A percentile compares a stretch with the other conserved stretches of the same genome.
phyloP scores from a whole-genome alignment of 2,888 invertebrate genomes.

The Notodonta ziczac region DNA sequence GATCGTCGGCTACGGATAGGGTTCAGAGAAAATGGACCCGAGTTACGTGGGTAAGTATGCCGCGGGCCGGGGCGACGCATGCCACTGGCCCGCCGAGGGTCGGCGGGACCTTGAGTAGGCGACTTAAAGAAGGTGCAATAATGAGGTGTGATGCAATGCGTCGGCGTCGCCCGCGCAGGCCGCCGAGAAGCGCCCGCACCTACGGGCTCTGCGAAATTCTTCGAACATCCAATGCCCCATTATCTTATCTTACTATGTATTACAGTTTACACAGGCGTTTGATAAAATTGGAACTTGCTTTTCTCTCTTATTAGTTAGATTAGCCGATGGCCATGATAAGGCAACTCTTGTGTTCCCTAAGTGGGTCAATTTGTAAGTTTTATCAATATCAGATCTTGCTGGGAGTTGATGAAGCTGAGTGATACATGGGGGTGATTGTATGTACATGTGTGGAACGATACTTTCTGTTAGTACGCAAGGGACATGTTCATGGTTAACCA shows the following conservation, averaged over 20 bases:
- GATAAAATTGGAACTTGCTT: constrained; percentile 50
- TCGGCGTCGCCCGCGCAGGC: constrained; percentile 13
- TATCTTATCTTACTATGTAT: constrained; percentile 64
- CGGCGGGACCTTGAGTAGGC: constrained; percentile 52
- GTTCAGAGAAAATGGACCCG: constrained; percentile 63
- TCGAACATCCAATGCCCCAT: constrained; percentile 9
- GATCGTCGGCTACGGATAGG: constrained; percentile 37
- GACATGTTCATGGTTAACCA: too few relatives aligned
- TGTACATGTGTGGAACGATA: too few relatives aligned
- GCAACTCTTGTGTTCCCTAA: background rate
- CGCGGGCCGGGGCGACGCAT: constrained; percentile 16
- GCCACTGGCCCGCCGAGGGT: constrained; percentile 12
- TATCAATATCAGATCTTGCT: background rate
- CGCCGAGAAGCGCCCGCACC: constrained; percentile 22
- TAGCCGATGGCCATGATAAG: constrained; percentile 33
- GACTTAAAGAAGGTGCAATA: constrained; percentile 36
- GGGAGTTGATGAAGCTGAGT: too few relatives aligned
- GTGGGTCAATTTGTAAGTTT: background rate
- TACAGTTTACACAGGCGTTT: constrained; percentile 48
- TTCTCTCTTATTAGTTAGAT: constrained; percentile 42
- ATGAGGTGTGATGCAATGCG: constrained; percentile 39
- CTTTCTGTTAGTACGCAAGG: too few relatives aligned
- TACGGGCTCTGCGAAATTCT: constrained; percentile 8
- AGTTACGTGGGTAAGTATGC: constrained; percentile 70
- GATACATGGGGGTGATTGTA: too few relatives aligned